Evolutionary conservation across 2,797 vertebrate genomes (phyloP).

Genomic region (Myripristis murdjan): DNA sequence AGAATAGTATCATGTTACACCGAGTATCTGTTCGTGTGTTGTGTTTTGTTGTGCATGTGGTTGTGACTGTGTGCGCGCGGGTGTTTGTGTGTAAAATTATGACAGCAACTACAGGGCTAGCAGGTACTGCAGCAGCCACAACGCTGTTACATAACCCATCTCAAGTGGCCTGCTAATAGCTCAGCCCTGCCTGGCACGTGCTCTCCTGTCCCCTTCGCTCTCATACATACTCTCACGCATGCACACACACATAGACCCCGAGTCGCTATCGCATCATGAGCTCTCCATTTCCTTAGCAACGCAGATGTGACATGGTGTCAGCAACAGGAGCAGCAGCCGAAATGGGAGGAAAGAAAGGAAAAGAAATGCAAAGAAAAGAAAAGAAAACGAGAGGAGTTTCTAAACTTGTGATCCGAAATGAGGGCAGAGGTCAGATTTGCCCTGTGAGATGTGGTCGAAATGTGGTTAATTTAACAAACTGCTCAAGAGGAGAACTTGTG

Average conservation of each 20-base stretch:
- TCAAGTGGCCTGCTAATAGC: slow-evolving; percentile 87
- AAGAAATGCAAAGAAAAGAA: too few relatives aligned
- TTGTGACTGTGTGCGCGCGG: slow-evolving; percentile 59
- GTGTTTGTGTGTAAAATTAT: slow-evolving; percentile 76
- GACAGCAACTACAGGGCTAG: slow-evolving; percentile 72
- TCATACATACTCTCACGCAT: slow-evolving; percentile 13
- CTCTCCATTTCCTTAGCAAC: slow-evolving; percentile 72
- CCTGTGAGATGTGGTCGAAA: slow-evolving; percentile 7
- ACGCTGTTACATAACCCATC: slow-evolving; percentile 86
- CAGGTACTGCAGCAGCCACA: slow-evolving; percentile 84
- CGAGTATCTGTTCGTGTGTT: too few relatives aligned
- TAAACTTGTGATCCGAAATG: slow-evolving; percentile 48
- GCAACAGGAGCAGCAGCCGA: slow-evolving; percentile 33
- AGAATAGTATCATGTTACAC: slow-evolving; percentile 64
- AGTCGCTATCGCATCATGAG: slow-evolving; percentile 64
- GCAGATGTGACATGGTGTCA: slow-evolving; percentile 61
- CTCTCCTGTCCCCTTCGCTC: slow-evolving; percentile 65
- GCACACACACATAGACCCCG: slow-evolving; percentile 22
- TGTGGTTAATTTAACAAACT: slow-evolving; percentile 10
- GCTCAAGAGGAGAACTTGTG: background rate
- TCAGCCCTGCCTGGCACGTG: slow-evolving; percentile 85
- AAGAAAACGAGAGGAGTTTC: slow-evolving; percentile 11
- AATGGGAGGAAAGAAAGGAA: background rate
- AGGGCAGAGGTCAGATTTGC: slow-evolving; percentile 43
- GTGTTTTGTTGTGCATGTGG: slow-evolving; percentile 61